phyloP scores from a whole-genome alignment of 2,888 invertebrate genomes.

The Pomacea canaliculata region DNA sequence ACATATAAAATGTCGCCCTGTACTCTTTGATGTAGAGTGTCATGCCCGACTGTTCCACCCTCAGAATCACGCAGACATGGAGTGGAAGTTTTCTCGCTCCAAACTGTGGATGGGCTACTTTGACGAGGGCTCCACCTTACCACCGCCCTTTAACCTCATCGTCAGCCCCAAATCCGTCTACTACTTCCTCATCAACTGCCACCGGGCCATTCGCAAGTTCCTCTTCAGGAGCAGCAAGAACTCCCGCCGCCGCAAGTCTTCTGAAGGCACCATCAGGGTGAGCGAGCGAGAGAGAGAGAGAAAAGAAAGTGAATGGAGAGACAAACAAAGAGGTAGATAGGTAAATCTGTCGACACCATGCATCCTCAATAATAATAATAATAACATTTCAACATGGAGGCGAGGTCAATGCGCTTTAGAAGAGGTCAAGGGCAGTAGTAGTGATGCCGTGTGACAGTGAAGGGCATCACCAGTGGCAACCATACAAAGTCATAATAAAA shows the following conservation, averaged over 20 bases:
- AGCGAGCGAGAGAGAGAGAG: constrained; percentile 9
- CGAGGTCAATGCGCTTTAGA: background rate
- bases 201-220: constrained; percentile 14
- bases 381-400: too few relatives aligned
- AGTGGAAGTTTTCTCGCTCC: constrained; percentile 75
- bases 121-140: constrained; percentile 74
- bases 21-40: too few relatives aligned
- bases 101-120: constrained; percentile 76
- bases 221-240: constrained; percentile 8
- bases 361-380: too few relatives aligned
- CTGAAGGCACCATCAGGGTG: constrained; percentile 56
- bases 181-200: constrained; percentile 39
- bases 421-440: background rate
- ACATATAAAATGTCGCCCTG: too few relatives aligned
- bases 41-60: too few relatives aligned
- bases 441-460: too few relatives aligned
- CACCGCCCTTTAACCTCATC: constrained; percentile 74
- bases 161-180: constrained; percentile 73
- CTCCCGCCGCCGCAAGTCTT: constrained; percentile 36
- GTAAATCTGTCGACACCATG: background rate
- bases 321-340: background rate
- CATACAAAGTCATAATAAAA: too few relatives aligned
- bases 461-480: too few relatives aligned
- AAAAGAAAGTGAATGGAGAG: background rate
- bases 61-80: constrained; percentile 74